These are phyloP conservation scores for Novumbra hubbsi DNA, from an alignment of 2,797 vertebrate species.

Conservation along the genomic window DNA sequence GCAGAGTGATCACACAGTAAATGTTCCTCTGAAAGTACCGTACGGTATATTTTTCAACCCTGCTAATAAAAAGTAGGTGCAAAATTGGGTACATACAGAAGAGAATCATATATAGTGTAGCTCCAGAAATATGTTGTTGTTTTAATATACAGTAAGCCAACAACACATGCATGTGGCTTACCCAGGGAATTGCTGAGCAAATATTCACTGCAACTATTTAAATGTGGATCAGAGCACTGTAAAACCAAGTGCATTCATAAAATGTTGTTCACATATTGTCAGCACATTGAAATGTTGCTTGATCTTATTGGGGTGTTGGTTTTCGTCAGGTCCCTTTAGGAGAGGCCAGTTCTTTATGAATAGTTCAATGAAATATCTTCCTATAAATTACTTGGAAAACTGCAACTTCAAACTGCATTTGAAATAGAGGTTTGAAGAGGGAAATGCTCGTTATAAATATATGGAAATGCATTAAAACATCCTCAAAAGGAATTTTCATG, in stretches of 20 bases:
- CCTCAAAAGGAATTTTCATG: constrained; percentile 73
- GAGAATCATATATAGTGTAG: background rate
- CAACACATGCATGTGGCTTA: background rate
- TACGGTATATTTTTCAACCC: no score
- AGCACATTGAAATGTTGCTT: constrained; percentile 42
- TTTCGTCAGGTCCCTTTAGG: constrained; percentile 42
- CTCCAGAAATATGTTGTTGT: background rate
- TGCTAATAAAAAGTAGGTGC: no score
- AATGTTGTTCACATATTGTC: constrained; percentile 52
- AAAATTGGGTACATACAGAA: background rate
- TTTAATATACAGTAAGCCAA: background rate
- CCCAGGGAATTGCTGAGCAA: background rate
- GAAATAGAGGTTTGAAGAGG: constrained; percentile 39
- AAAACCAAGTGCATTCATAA: constrained; percentile 44
- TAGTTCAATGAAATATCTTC: constrained; percentile 30
- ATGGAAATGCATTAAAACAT: constrained; percentile 61
- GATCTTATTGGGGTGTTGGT: constrained; percentile 46
- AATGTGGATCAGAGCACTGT: constrained; percentile 31
- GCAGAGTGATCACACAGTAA: no score
- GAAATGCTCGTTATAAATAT: constrained; percentile 67
- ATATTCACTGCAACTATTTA: background rate
- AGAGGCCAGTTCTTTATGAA: constrained; percentile 29
- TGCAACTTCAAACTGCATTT: constrained; percentile 66
- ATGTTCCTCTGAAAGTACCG: no score
- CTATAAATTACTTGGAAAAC: constrained; percentile 31